Evolutionary conservation across 2,888 invertebrate species (phyloP).

Genomic region (Caradrina clavipalpis): DNA sequence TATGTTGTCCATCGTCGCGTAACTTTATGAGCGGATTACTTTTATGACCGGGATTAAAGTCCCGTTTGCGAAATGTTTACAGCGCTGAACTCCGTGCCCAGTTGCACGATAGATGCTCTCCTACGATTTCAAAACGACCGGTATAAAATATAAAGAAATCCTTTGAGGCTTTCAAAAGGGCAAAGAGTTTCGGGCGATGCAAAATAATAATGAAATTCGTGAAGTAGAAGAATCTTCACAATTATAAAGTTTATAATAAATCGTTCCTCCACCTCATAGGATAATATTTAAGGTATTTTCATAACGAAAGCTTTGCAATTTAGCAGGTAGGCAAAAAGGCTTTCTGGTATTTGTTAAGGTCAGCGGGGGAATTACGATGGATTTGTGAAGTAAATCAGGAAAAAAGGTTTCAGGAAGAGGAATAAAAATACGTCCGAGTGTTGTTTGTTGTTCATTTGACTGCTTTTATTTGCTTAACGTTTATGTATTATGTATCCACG

Average conservation of each 20-base stretch:
- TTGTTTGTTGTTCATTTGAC: conserved; percentile 47
- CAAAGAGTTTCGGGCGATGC: conserved; percentile 39
- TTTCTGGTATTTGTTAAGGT: conserved; percentile 72
- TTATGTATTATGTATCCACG: conserved; percentile 29
- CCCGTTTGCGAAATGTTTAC: conserved; percentile 89
- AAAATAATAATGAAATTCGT: conserved; percentile 59
- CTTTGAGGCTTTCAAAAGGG: conserved; percentile 38
- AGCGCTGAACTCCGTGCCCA: conserved; percentile 80
- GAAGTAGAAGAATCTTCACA: conserved; percentile 60
- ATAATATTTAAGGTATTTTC: conserved; percentile 79
- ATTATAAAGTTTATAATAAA: conserved; percentile 78
- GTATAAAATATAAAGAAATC: conserved; percentile 50
- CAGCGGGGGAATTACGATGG: conserved; percentile 64
- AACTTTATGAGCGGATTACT: conserved; percentile 90
- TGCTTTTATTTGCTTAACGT: conserved; percentile 38
- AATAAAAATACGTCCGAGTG: conserved; percentile 36
- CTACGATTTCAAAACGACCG: conserved; percentile 48
- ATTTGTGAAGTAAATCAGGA: conserved; percentile 61
- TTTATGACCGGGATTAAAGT: conserved; percentile 89
- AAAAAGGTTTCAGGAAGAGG: conserved; percentile 40
- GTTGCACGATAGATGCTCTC: conserved; percentile 68
- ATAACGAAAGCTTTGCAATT: conserved; percentile 79
- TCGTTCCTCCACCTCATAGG: conserved; percentile 72
- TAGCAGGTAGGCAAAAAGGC: conserved; percentile 71
- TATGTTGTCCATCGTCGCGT: conserved; percentile 90